A percentile compares a stretch with the other conserved stretches of the same genome.
phyloP scores from a whole-genome alignment of 1,140 invertebrate genomes.

The Dufourea novaeangliae region DNA sequence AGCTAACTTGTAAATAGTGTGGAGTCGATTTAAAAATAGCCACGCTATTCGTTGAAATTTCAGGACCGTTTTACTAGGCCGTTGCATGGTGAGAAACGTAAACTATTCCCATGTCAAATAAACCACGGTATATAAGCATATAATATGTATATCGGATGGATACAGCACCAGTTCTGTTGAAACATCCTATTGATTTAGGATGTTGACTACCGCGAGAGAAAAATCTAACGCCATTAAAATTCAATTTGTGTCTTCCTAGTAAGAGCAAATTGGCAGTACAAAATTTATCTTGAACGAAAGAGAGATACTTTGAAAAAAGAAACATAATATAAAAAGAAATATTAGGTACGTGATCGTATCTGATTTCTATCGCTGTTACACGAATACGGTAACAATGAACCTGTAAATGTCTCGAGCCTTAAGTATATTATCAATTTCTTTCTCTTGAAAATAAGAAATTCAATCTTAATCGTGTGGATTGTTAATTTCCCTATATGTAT shows the following conservation, averaged over 20 bases:
- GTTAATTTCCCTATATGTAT: constrained; percentile 12
- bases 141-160: constrained; percentile 58
- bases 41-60: constrained; percentile 26
- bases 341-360: constrained; percentile 16
- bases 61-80: constrained; percentile 38
- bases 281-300: constrained; percentile 19
- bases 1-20: constrained; percentile 53
- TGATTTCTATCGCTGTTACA: constrained; percentile 32
- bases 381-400: constrained; percentile 1
- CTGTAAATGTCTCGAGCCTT: constrained; percentile 13
- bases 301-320: not conserved
- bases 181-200: constrained; percentile 15
- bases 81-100: constrained; percentile 9
- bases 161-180: constrained; percentile 45
- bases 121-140: constrained; percentile 27
- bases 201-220: not conserved
- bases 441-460: not conserved
- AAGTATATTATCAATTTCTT: constrained; percentile 1
- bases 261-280: constrained; percentile 24
- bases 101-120: constrained; percentile 37
- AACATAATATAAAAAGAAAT: constrained; percentile 10
- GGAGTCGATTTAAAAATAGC: constrained; percentile 37
- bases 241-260: constrained; percentile 7
- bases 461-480: constrained; percentile 1
- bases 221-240: not conserved